Base-by-base conservation (phyloP, 2,797 vertebrate species). In the Chelonia mydas region DNA sequence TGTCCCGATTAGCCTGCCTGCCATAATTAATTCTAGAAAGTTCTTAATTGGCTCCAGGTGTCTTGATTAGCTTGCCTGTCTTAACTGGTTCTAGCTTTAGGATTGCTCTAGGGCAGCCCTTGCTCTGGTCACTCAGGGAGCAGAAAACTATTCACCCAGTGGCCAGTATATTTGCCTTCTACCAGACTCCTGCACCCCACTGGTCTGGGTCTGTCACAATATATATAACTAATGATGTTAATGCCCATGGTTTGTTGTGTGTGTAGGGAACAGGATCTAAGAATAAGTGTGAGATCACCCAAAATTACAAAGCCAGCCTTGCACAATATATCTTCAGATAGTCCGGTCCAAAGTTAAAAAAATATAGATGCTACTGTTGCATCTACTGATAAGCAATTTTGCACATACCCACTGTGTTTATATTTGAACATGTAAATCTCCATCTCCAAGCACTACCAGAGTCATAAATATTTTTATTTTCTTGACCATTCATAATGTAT, bases 221-320 rank as follows among this genome's bases (percentile, higher is more conserved):
- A 41, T 41, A 28, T 59, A 59, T 13, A 28, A 59, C n/a, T n/a
- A 68, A 68, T 37, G n/a, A 37, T 68, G 17, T 7, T 68, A 68
- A 59, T 31, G 27, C 12, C 74, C 79, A 0, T 31, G 8, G 31
- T 12, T 61, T 54, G 55, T 82, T 92, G 65, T 37, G 65, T 45
- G 68, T 7, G 57, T 5, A 82, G 47, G 11, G 41, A 91, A 23
- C 3, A 61, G 72, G 37, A 50, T 51, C 65, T 59, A 77, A 25
- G 41, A 51, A 50, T 28, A 13, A 54, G 54, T 28, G 37, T 33
- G 51, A 23, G 33, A 72, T 74, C 74, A 50, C 78, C 83, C 3
- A 6, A 31, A 21, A 0, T 0, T 3, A 59, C 0, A 0, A 13
- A 59, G 57, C 27, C 57, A 59, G 27, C 5, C 57, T 28, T 59